phyloP scores from a whole-genome alignment of 2,888 invertebrate species.

The Phasia obesa region DNA sequence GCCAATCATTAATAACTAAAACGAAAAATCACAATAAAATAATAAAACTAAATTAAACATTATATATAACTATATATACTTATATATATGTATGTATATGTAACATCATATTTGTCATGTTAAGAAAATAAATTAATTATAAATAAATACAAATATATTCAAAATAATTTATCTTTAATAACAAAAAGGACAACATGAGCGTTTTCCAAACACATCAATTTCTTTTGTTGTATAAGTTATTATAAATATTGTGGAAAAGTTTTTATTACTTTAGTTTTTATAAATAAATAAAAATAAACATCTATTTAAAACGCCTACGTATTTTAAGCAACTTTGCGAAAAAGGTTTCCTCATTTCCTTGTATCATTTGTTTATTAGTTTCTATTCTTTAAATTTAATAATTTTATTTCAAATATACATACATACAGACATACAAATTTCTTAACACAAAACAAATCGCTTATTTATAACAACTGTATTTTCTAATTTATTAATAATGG shows the following conservation, averaged over 20 bases:
- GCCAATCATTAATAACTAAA: slow-evolving; percentile 39
- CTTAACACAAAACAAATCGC: too few relatives aligned
- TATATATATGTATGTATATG: slow-evolving; percentile 36
- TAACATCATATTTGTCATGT: slow-evolving; percentile 68
- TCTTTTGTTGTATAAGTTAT: slow-evolving; percentile 58
- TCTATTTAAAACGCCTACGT: slow-evolving; percentile 37
- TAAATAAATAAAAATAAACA: slow-evolving; percentile 24
- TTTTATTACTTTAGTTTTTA: slow-evolving; percentile 59
- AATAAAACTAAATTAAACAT: slow-evolving; percentile 47
- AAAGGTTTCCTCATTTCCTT: slow-evolving; percentile 64
- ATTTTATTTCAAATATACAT: background rate
- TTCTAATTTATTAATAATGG: too few relatives aligned
- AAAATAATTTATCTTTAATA: slow-evolving; percentile 48
- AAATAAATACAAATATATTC: slow-evolving; percentile 51
- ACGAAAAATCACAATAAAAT: slow-evolving; percentile 39
- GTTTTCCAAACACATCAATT: slow-evolving; percentile 56
- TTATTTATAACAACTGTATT: too few relatives aligned
- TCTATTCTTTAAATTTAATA: background rate
- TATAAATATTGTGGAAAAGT: slow-evolving; percentile 50
- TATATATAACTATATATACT: slow-evolving; percentile 31
- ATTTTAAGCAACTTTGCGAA: slow-evolving; percentile 50
- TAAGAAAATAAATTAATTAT: slow-evolving; percentile 60
- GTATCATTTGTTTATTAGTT: slow-evolving; percentile 37
- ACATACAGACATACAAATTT: too few relatives aligned
- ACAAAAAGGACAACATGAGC: slow-evolving; percentile 24